Evolutionary conservation across 2,888 invertebrate species (phyloP).

Genomic region (Drosophila buzzatii): DNA sequence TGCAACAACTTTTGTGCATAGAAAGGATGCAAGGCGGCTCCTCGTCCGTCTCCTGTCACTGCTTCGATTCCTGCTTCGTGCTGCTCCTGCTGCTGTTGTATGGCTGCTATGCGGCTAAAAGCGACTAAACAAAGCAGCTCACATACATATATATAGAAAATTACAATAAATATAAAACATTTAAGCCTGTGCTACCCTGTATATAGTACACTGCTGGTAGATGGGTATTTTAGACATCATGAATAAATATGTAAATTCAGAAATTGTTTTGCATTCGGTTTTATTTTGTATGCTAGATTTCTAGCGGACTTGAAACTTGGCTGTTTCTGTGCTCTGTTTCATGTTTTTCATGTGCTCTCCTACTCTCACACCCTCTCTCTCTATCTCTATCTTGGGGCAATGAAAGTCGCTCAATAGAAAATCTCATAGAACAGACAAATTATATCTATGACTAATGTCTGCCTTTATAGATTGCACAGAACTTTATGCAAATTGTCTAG

Average conservation of each 20-base stretch:
- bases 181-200: slow-evolving; percentile 40
- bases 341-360: too few species aligned
- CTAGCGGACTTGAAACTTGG: too few species aligned
- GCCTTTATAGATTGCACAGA: too few species aligned
- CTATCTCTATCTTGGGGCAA: too few species aligned
- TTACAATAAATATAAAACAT: slow-evolving; percentile 63
- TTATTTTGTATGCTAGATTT: neutral
- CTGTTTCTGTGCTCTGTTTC: too few species aligned
- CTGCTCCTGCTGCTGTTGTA: slow-evolving; percentile 1
- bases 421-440: too few species aligned
- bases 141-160: slow-evolving; percentile 19
- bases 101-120: slow-evolving; percentile 19
- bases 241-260: neutral
- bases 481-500: too few species aligned
- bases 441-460: too few species aligned
- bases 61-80: neutral
- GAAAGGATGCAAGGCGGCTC: slow-evolving; percentile 2
- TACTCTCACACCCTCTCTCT: too few species aligned
- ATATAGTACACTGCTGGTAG: neutral
- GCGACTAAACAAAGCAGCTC: slow-evolving; percentile 35
- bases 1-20: slow-evolving; percentile 53
- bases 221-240: neutral
- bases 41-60: neutral
- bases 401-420: too few species aligned
- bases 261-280: too few species aligned